Conservation (phyloP, 2,797 vertebrate genomes). For the Macrochelys suwanniensis region DNA sequence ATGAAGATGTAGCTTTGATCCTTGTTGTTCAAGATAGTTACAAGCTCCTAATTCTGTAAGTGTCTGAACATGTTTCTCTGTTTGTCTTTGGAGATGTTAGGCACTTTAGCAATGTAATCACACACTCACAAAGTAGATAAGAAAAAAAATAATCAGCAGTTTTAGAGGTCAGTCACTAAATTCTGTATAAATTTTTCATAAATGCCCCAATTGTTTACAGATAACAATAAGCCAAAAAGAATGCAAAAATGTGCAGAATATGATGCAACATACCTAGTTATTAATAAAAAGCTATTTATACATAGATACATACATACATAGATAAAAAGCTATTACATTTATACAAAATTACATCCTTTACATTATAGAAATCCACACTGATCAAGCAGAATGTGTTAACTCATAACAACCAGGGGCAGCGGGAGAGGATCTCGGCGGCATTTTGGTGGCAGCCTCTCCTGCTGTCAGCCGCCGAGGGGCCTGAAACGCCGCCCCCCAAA, state of each 20-base stretch:
- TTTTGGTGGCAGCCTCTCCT: too few species aligned
- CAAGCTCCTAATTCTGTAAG: constrained; percentile 34
- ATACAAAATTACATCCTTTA: constrained; percentile 35
- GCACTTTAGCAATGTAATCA: constrained; percentile 12
- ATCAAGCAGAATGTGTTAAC: background rate
- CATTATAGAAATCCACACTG: background rate
- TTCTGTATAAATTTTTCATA: constrained; percentile 75
- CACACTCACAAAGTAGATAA: background rate
- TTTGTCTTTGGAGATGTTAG: constrained; percentile 40
- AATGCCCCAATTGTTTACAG: constrained; percentile 41
- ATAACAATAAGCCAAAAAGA: constrained; percentile 40
- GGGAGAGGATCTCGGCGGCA: too few species aligned
- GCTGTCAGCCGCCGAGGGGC: too few species aligned
- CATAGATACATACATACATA: rapidly evolving
- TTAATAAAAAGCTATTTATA: background rate
- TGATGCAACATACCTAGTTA: constrained; percentile 4
- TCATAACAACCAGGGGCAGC: background rate
- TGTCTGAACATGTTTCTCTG: constrained; percentile 8
- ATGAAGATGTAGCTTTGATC: background rate
- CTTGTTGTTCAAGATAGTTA: background rate
- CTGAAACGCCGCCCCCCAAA: too few species aligned
- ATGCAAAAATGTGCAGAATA: constrained; percentile 8
- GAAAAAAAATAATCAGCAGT: constrained; percentile 69
- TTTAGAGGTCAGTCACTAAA: constrained; percentile 70
- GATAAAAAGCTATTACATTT: background rate